Evolutionary conservation across 1,140 invertebrate genomes (phyloP).

Genomic region (Macrostomum lignano): DNA sequence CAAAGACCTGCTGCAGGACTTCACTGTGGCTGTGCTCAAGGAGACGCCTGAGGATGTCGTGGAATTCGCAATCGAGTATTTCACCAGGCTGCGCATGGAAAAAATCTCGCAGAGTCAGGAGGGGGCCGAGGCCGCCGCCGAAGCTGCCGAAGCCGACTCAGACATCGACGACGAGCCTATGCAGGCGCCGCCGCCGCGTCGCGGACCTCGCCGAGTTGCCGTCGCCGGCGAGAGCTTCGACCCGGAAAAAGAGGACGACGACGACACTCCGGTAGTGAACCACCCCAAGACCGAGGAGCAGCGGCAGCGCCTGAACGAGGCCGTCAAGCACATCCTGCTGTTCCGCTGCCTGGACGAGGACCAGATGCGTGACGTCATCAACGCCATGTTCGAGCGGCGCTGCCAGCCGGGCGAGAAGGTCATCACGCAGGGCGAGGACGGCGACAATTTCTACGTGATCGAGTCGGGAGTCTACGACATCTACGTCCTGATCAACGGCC

Average conservation of each 20-base stretch:
- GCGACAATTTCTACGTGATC: slow-evolving; percentile 91
- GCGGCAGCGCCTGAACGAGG: slow-evolving; percentile 51
- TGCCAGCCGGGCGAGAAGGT: slow-evolving; percentile 46
- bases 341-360: slow-evolving; percentile 60
- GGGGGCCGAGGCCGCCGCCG: too few species aligned
- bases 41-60: slow-evolving; percentile 64
- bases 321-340: slow-evolving; percentile 64
- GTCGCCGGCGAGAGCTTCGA: slow-evolving; percentile 6
- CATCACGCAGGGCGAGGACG: slow-evolving; percentile 78
- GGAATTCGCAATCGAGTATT: slow-evolving; percentile 68
- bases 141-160: too few species aligned
- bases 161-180: too few species aligned
- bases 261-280: background rate
- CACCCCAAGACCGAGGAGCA: slow-evolving; percentile 55
- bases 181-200: slow-evolving; percentile 1
- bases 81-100: too few species aligned
- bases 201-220: background rate
- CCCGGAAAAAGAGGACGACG: slow-evolving; percentile 5
- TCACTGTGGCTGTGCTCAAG: slow-evolving; percentile 68
- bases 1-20: slow-evolving; percentile 66
- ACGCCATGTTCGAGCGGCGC: slow-evolving; percentile 80
- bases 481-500: background rate
- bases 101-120: too few species aligned
- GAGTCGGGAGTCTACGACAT: slow-evolving; percentile 29
- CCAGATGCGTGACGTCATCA: slow-evolving; percentile 54